Evolutionary conservation across 2,888 invertebrate species (phyloP).

Genomic region (Tenthredo mesomela): DNA sequence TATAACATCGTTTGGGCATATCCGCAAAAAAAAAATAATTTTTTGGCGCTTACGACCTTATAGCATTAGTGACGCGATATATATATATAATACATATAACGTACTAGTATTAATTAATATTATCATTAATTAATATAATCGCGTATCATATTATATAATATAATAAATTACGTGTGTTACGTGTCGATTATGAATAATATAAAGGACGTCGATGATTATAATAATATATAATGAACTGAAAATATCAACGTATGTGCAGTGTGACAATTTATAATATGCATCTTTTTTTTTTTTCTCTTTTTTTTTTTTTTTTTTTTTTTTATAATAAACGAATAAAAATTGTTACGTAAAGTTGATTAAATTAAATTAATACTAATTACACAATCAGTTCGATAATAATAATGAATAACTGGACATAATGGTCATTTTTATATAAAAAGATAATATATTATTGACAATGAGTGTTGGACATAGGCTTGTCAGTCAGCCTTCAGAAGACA

Average conservation of each 20-base stretch:
- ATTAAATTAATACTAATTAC: not conserved
- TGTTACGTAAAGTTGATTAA: not conserved
- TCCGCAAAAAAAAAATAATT: no score
- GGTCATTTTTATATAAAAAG: not conserved
- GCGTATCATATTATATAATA: no score
- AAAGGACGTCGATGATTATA: not conserved
- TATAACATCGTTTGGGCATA: no score
- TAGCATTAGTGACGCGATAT: no score
- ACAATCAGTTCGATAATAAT: not conserved
- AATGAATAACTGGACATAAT: not conserved
- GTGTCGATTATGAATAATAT: not conserved
- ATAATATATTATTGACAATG: constrained; percentile 58
- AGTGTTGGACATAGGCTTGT: constrained; percentile 67
- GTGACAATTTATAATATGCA: no score
- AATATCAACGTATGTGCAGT: not conserved
- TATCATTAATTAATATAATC: not conserved
- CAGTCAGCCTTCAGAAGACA: constrained; percentile 69
- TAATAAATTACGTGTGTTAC: not conserved
- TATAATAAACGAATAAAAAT: not conserved
- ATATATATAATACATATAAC: no score
- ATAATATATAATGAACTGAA: not conserved
- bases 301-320: no score
- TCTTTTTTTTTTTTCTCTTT: not conserved
- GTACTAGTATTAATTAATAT: not conserved
- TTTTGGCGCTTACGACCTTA: no score